Percentiles rank a stretch among this genome's conserved stretches.
Evolutionary conservation across 1,140 invertebrate genomes (phyloP).

Genomic region (Drosophila nikananu): DNA sequence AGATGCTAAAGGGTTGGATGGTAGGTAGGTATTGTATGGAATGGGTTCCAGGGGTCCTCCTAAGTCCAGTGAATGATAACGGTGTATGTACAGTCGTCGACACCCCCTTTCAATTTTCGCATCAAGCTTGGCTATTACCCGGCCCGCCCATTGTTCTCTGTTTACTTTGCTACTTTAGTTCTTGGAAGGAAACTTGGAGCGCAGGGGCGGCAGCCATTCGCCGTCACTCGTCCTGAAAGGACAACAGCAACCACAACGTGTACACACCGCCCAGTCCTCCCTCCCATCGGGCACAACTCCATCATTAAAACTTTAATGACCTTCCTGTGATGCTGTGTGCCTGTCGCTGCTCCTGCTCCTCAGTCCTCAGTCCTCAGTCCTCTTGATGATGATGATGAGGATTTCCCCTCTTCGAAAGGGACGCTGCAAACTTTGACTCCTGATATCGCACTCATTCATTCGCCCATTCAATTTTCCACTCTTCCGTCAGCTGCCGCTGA

Average conservation of each 20-base stretch:
- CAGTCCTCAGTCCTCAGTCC: neutral
- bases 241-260: slow-evolving; percentile 59
- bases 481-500: slow-evolving; percentile 69
- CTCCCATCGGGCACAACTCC: slow-evolving; percentile 54
- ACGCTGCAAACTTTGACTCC: slow-evolving; percentile 69
- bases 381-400: slow-evolving; percentile 52
- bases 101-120: slow-evolving; percentile 56
- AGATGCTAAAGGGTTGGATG: slow-evolving; percentile 53
- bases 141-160: slow-evolving; percentile 45
- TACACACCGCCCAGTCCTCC: neutral
- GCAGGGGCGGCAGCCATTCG: neutral
- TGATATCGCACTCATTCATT: slow-evolving; percentile 67
- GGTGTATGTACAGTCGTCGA: slow-evolving; percentile 52
- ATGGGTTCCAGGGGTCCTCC: slow-evolving; percentile 5
- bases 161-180: slow-evolving; percentile 73
- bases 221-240: slow-evolving; percentile 10
- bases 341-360: neutral
- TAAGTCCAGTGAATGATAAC: slow-evolving; percentile 46
- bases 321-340: slow-evolving; percentile 65
- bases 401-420: slow-evolving; percentile 27
- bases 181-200: slow-evolving; percentile 58
- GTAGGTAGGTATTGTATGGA: neutral
- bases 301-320: slow-evolving; percentile 84
- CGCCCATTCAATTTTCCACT: slow-evolving; percentile 52
- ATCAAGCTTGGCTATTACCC: slow-evolving; percentile 66